Base-by-base conservation (phyloP, 2,888 invertebrate species). In the Eilema depressum region DNA sequence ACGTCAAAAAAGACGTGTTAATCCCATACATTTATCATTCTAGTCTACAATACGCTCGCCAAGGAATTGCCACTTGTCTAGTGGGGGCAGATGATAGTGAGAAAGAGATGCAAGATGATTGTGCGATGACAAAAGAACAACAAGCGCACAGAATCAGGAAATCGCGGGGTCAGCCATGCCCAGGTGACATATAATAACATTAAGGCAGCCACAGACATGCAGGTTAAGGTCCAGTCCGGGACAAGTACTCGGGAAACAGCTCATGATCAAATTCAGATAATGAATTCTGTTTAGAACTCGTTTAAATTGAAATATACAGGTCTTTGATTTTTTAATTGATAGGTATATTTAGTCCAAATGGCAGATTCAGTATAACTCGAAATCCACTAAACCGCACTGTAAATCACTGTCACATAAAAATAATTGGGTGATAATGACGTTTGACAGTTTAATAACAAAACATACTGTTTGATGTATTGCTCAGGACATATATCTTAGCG, bases 121-220 rank as follows among this genome's bases (percentile, higher is more conserved):
- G 81, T 85, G 92, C 90, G 75, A 90, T 91, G 90, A 88, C 85
- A 92, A 92, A 88, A 93, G 93, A 92, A 94, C 95, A 95, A 95
- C 95, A 95, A 95, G 95, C 95, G 95, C 95, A 95, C 95, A 95
- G 91, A 94, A 94, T 94, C 91, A 86, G 89, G 87, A 88, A 77
- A 86, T 86, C 90, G 88, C 88, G 90, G 89, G 92, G 88, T 88
- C 89, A 88, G 94, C 94, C 95, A 95, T 94, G 93, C 95, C 95
- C 94, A 92, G 89, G 88, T 90, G 90, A 92, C 83, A 85, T 82
- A 83, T 77, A 85, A 79, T 78, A 81, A 82, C 79, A 84, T 77
- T 85, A 84, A 28, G 60, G 63, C 53, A 60, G 41, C 69, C n/a
- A 63, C 59, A 69, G 33, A 73, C 72, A 66, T 66, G 69, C 72